Base-by-base conservation (phyloP, 2,113 vertebrate species). In the Haemorhous mexicanus region DNA sequence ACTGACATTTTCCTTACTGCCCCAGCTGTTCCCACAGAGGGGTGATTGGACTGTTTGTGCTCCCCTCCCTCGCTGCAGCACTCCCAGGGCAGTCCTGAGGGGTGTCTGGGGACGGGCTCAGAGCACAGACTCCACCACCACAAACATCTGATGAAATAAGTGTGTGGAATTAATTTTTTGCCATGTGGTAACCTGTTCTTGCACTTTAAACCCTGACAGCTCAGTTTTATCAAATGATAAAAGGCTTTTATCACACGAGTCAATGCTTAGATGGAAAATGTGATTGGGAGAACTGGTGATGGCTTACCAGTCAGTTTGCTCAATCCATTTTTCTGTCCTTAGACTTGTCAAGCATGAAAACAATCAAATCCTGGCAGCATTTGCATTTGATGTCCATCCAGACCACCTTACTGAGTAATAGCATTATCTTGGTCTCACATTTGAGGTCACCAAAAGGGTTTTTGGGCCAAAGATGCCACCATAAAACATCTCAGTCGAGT, bases 11-110 rank as follows among this genome's bases (percentile, higher is more conserved):
- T 28, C 22, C 21, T 59, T 47, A 8, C 27, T 56, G 10, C 28
- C 4, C 7, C 62, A 52, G 72, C 13, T 37, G 11, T 15, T 58
- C 44, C 61, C 17, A 12, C 0, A 0, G 59, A 55, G 27, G 15
- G 6, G 32, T 13, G 23, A 41, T 8, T 35, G 27, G 17, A 35
- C 14, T 39, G 17, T 44, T 1, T 3, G 16, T 30, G 55, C 41
- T 69, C 43, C 49, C 55, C 15, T 14, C 5, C 1, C 22, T 82
- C 0, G 0, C 49, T 64, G 53, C 43, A 39, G 64, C 8, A 1
- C 9, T 33, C 21, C 18, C 30, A 4, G 2, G 32, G 47, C 30
- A 35, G 56, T 49, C 39, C 62, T 2, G 2, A 49, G 55, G 1
- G 2, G 5, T 6, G 19, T 6, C 81, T 70, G 13, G 39, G 35